phyloP scores from a whole-genome alignment of 2,888 invertebrate species.

The Andrena camellia region DNA sequence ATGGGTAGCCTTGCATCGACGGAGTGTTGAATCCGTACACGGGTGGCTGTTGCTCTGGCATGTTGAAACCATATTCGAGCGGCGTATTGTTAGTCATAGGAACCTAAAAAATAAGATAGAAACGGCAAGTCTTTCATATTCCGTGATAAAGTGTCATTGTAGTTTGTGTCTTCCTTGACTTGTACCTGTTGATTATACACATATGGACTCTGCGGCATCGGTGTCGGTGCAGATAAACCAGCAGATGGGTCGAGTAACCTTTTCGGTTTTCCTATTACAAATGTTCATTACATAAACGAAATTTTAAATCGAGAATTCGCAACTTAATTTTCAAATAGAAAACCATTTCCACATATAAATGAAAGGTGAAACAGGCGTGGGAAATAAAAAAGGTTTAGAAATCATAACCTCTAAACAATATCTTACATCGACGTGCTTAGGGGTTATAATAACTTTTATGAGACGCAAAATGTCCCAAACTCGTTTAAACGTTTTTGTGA shows the following conservation, averaged over 20 bases:
- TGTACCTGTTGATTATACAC: slow-evolving; percentile 81
- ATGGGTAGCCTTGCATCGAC: slow-evolving; percentile 69
- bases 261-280: slow-evolving; percentile 79
- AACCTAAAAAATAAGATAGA: slow-evolving; percentile 66
- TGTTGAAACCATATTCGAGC: slow-evolving; percentile 81
- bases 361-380: not conserved
- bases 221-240: slow-evolving; percentile 72
- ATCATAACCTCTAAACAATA: slow-evolving; percentile 42
- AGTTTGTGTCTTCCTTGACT: not conserved
- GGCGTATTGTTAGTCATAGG: slow-evolving; percentile 77
- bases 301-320: not conserved
- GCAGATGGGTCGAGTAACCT: slow-evolving; percentile 82
- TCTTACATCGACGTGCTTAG: not conserved
- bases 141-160: not conserved
- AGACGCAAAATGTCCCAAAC: not conserved
- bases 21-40: slow-evolving; percentile 73
- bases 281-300: slow-evolving; percentile 4
- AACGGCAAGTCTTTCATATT: not conserved
- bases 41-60: slow-evolving; percentile 73
- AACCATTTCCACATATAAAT: not conserved
- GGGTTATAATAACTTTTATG: not conserved
- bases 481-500: not conserved
- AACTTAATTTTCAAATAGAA: not conserved
- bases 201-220: slow-evolving; percentile 77
- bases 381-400: too few species aligned